Percentiles rank a stretch among this genome's conserved stretches.
Conservation (phyloP, 2,113 vertebrate genomes). For the Aspiorhynchus laticeps region DNA sequence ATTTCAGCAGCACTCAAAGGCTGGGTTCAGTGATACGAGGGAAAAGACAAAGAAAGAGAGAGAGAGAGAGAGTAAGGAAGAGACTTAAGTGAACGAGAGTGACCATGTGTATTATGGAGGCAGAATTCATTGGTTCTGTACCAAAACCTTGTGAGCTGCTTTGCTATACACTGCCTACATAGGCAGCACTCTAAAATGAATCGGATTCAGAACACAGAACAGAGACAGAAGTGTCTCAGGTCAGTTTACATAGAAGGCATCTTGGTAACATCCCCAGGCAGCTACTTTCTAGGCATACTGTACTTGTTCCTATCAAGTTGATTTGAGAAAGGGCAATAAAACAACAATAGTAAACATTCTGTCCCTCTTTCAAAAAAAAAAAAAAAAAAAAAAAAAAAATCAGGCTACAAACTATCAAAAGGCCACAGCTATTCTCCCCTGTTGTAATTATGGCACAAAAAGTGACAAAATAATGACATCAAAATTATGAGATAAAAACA, state of each 20-base stretch:
- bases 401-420: neutral
- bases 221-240: neutral
- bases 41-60: conserved; percentile 8
- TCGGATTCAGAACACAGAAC: neutral
- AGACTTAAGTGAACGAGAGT: conserved; percentile 54
- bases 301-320: neutral
- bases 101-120: conserved; percentile 58
- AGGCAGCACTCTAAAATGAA: conserved; percentile 26
- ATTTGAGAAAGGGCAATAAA: neutral
- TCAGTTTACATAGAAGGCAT: neutral
- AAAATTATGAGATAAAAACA: no score
- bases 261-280: neutral
- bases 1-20: conserved; percentile 50
- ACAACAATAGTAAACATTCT: neutral
- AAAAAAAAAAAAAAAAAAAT: no score
- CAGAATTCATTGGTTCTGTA: neutral
- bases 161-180: conserved; percentile 58
- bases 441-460: no score
- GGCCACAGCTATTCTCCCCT: fast-evolving
- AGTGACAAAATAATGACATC: no score
- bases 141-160: neutral
- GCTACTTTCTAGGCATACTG: neutral
- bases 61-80: neutral
- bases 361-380: neutral
- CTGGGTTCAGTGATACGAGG: conserved; percentile 49